phyloP scores from a whole-genome alignment of 2,888 invertebrate species.

The Osmoderma eremita region DNA sequence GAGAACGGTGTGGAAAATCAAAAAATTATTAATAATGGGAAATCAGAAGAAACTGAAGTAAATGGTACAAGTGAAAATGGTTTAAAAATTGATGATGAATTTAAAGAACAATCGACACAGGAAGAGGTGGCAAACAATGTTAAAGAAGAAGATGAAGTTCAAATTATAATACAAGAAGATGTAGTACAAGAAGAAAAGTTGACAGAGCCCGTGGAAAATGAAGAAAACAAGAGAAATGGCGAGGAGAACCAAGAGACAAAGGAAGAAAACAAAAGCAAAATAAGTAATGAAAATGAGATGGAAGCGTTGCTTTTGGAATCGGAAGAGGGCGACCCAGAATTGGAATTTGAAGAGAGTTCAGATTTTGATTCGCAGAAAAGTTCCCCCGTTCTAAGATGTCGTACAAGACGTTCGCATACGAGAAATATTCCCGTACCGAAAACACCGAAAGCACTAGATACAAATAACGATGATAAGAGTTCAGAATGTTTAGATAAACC shows the following conservation, averaged over 20 bases:
- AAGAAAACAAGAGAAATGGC: too few species aligned
- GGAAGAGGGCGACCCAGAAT: conserved; percentile 57
- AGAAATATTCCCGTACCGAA: conserved; percentile 61
- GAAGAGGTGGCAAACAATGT: conserved; percentile 1
- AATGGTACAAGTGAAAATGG: conserved; percentile 26
- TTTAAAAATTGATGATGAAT: conserved; percentile 1
- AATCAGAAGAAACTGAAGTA: conserved; percentile 3
- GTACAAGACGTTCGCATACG: conserved; percentile 59
- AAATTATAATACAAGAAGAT: conserved; percentile 3
- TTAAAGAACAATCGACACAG: conserved; percentile 10
- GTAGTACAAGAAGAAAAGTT: conserved; percentile 1
- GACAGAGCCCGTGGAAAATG: conserved; percentile 3
- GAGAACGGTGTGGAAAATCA: conserved; percentile 23
- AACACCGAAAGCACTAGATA: conserved; percentile 56
- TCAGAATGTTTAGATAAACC: conserved; percentile 35
- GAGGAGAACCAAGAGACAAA: conserved; percentile 2
- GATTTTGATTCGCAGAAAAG: conserved; percentile 56
- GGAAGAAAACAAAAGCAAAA: conserved; percentile 13
- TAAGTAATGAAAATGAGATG: conserved; percentile 19
- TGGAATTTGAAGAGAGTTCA: conserved; percentile 59
- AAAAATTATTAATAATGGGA: background rate
- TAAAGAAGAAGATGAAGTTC: background rate
- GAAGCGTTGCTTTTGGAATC: conserved; percentile 31
- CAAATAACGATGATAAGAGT: conserved; percentile 39
- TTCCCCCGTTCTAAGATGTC: conserved; percentile 58